A percentile compares a stretch with the other conserved stretches of the same genome.
These are phyloP conservation scores for Heterodera schachtii DNA, from an alignment of 1,140 invertebrate genomes.

Conservation along the genomic window DNA sequence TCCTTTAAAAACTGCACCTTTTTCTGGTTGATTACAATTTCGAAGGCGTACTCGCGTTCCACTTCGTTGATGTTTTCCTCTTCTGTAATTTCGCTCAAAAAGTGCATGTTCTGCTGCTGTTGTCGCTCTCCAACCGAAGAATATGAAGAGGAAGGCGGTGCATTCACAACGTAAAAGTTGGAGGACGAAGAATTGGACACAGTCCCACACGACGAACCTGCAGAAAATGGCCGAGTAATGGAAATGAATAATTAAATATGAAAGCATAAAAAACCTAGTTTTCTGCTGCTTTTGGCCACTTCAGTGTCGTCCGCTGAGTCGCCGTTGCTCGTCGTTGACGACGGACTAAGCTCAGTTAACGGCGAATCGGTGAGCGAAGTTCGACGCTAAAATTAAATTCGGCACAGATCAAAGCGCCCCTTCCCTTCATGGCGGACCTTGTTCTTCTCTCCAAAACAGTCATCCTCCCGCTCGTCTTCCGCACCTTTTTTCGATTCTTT, in stretches of 20 bases:
- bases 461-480: background rate
- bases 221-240: background rate
- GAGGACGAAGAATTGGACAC: constrained; percentile 14
- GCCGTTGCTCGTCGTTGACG: constrained; percentile 22
- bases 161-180: constrained; percentile 12
- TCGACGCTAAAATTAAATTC: constrained; percentile 14
- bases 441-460: background rate
- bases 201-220: constrained; percentile 6
- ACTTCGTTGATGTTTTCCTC: constrained; percentile 27
- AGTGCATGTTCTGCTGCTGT: background rate
- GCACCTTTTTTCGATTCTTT: background rate
- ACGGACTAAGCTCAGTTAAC: constrained; percentile 22
- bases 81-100: constrained; percentile 5
- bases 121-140: background rate
- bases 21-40: constrained; percentile 20
- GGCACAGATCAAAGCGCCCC: background rate
- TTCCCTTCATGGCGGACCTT: background rate
- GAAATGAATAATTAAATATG: too few species aligned
- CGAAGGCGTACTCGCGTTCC: constrained; percentile 24
- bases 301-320: constrained; percentile 30
- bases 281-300: constrained; percentile 14
- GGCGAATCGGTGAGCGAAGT: constrained; percentile 34
- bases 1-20: constrained; percentile 11
- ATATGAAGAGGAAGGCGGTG: background rate
- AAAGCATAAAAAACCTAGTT: constrained; percentile 3